Evolutionary conservation across 2,797 vertebrate genomes (phyloP).

Genomic region (Parauchenoglanis punctatus): DNA sequence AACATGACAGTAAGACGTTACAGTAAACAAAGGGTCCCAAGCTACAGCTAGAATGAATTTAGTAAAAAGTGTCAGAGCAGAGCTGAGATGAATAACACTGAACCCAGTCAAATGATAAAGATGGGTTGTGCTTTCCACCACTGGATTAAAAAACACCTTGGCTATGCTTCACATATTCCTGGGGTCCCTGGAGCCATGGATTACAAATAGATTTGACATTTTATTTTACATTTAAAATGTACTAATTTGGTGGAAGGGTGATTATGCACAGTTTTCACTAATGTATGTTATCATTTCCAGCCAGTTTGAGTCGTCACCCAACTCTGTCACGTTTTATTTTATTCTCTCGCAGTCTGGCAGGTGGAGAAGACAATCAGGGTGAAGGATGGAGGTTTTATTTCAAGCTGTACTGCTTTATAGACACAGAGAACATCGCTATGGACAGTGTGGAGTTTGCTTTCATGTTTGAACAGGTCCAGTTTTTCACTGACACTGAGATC

Average conservation of each 20-base stretch:
- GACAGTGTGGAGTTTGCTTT: conserved; percentile 98
- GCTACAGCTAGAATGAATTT: background rate
- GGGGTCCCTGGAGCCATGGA: background rate
- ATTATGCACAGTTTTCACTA: background rate
- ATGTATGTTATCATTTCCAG: background rate
- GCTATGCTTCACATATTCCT: background rate
- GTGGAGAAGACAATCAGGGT: conserved; percentile 77
- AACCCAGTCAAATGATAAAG: background rate
- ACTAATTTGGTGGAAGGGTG: no score
- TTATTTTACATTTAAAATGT: background rate
- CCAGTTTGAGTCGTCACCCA: background rate
- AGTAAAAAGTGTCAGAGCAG: background rate
- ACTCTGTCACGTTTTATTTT: background rate
- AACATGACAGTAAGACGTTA: background rate
- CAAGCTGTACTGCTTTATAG: conserved; percentile 97
- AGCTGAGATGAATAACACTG: background rate
- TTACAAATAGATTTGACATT: background rate
- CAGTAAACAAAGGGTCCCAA: background rate
- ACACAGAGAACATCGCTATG: conserved; percentile 87
- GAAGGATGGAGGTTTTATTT: conserved; percentile 95
- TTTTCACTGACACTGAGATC: background rate
- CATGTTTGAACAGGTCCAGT: conserved; percentile 95
- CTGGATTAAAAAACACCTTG: background rate
- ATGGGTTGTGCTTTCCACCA: background rate
- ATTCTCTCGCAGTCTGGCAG: conserved; percentile 75